phyloP scores from a whole-genome alignment of 2,113 vertebrate genomes.

The Aviceda subcristata region DNA sequence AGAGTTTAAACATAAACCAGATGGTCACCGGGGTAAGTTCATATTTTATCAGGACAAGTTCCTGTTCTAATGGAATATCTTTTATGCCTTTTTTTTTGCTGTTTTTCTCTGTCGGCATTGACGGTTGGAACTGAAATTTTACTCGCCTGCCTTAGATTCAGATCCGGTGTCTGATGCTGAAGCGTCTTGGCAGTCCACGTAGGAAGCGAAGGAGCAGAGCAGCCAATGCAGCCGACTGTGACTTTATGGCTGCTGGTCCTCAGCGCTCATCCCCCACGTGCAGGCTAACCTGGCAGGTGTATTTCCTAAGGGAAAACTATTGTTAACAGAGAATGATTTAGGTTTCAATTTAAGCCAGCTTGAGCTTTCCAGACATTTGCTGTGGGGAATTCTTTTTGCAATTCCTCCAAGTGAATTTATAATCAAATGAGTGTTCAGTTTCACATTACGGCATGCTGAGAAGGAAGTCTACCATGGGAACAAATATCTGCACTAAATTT shows the following conservation, averaged over 20 bases:
- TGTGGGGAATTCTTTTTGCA: neutral
- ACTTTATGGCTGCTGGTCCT: neutral
- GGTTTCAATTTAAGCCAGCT: neutral
- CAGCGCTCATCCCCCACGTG: neutral
- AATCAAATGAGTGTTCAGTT: conserved; percentile 21
- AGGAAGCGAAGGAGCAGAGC: neutral
- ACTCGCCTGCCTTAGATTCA: neutral
- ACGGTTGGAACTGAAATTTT: neutral
- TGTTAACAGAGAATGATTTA: neutral
- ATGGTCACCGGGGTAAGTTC: neutral
- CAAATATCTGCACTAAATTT: neutral
- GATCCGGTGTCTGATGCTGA: neutral
- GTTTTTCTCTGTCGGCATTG: neutral
- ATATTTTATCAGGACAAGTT: neutral
- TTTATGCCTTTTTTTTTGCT: neutral
- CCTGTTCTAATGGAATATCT: neutral
- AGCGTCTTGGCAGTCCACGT: neutral
- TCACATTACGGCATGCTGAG: conserved; percentile 5
- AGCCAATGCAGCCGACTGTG: neutral
- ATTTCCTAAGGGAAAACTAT: neutral
- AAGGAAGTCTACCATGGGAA: conserved; percentile 3
- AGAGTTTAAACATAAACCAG: neutral
- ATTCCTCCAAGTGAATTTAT: neutral
- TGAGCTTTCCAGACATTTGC: conserved; percentile 2
- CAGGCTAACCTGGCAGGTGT: neutral